Evolutionary conservation across 2,797 vertebrate genomes (phyloP).

Genomic region (Mustela erminea): DNA sequence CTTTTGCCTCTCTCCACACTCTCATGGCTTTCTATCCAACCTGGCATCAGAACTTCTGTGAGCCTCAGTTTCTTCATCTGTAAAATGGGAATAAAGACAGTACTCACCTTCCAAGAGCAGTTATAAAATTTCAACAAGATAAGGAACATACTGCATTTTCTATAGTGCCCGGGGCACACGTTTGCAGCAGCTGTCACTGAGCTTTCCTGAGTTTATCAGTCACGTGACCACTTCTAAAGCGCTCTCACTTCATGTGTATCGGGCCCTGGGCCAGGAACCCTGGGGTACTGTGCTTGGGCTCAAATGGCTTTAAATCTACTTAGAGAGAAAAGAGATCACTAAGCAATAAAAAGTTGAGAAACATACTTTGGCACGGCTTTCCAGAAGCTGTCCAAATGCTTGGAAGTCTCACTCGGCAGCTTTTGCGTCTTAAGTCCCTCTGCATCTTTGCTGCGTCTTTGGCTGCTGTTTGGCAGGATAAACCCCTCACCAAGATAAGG

Average conservation of each 20-base stretch:
- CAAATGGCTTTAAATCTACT: not conserved
- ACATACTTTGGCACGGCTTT: not conserved
- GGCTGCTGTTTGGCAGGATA: not conserved
- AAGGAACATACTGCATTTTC: not conserved
- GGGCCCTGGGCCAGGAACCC: not conserved
- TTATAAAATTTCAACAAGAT: not conserved
- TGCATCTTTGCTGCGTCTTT: not conserved
- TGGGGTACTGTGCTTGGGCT: not conserved
- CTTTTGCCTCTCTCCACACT: not conserved
- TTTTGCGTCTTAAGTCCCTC: not conserved
- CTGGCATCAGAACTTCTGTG: not conserved
- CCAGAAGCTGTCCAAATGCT: not conserved
- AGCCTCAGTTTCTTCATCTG: not conserved
- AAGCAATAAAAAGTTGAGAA: not conserved
- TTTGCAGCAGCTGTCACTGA: not conserved
- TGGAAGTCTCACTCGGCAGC: not conserved
- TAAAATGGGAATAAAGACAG: not conserved
- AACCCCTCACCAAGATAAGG: not conserved
- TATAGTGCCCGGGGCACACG: too few relatives aligned
- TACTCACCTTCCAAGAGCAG: not conserved
- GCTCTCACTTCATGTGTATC: not conserved
- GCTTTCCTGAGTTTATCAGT: not conserved
- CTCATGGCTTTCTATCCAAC: not conserved
- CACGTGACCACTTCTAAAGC: not conserved
- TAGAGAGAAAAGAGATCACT: slow-evolving; percentile 10